Evolutionary conservation across 2,113 vertebrate genomes (phyloP).

Genomic region (Platysternon megacephalum): DNA sequence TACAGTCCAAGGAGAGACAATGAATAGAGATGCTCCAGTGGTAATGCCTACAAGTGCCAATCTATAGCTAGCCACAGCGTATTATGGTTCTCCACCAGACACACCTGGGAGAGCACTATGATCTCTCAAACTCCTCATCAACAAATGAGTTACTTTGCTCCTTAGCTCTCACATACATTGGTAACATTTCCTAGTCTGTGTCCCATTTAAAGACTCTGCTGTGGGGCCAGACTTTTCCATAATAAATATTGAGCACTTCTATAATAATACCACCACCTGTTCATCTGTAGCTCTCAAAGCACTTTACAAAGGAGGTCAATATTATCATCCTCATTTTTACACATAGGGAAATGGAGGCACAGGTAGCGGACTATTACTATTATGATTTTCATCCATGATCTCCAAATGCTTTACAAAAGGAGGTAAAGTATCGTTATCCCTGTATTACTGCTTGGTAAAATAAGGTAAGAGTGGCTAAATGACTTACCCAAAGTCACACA

Average conservation of each 20-base stretch:
- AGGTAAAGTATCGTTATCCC: background rate
- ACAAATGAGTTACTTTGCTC: rapidly evolving
- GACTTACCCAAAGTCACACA: background rate
- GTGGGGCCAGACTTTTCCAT: background rate
- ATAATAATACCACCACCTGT: background rate
- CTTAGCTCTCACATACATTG: rapidly evolving
- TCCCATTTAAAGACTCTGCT: background rate
- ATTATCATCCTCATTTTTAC: background rate
- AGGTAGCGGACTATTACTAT: background rate
- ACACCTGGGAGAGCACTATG: background rate
- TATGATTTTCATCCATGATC: background rate
- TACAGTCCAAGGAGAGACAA: constrained; percentile 20
- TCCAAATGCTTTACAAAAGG: background rate
- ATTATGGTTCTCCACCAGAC: rapidly evolving
- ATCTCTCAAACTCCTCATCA: background rate
- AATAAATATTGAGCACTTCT: background rate
- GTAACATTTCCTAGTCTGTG: background rate
- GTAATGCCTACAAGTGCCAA: background rate
- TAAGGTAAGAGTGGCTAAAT: background rate
- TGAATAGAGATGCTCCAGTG: constrained; percentile 1
- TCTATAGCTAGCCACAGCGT: background rate
- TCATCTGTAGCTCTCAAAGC: background rate
- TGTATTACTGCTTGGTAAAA: background rate
- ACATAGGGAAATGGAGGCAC: background rate
- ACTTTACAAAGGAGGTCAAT: background rate